Base-by-base conservation (phyloP, 2,797 vertebrate genomes). In the Sebastes cheni region DNA sequence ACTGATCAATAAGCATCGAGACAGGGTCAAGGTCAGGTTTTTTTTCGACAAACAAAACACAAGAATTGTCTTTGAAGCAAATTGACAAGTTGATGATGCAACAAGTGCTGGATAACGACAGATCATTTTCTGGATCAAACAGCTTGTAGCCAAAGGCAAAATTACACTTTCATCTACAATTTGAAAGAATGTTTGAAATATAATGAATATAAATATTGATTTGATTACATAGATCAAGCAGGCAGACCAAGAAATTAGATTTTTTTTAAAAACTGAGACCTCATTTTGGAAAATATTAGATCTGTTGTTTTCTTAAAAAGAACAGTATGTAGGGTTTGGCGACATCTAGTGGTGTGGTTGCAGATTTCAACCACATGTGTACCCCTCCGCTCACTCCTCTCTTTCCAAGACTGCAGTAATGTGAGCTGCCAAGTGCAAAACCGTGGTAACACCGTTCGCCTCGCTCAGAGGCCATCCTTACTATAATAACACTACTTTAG, bases 1-100 rank as follows among this genome's bases (percentile, higher is more conserved):
- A 86, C 82, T 25, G 61, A 89, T 91, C 87, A 80, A 93, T 89
- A 84, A 64, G 20, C 65, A 36, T 1, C 36, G 67, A 56, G 72
- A 52, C 55, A 23, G 67, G 86, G 71, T 86, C 88, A 90, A 70
- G 80, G 80, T 84, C 73, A 86, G 25, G 67, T 58, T 23, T n/a
- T 30, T 50, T 65, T 54, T 42, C 39, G 39, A 71, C 69, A 52
- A 27, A 60, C 23, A 58, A 77, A 67, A 65, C 56, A 65, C 27
- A 66, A 27, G 54, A 12, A 64, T 32, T 8, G 16, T 62, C 18
- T 66, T 39, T 25, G 11, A 70, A 79, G 56, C 6, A 55, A 52
- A 62, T 8, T 54, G 29, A 56, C 12, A 46, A 56, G 27, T 30
- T n/a, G 27, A 75, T 25, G 70, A 52, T 75, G 68, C 25, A 61